phyloP scores from a whole-genome alignment of 2,888 invertebrate genomes.

The Biston betularia region DNA sequence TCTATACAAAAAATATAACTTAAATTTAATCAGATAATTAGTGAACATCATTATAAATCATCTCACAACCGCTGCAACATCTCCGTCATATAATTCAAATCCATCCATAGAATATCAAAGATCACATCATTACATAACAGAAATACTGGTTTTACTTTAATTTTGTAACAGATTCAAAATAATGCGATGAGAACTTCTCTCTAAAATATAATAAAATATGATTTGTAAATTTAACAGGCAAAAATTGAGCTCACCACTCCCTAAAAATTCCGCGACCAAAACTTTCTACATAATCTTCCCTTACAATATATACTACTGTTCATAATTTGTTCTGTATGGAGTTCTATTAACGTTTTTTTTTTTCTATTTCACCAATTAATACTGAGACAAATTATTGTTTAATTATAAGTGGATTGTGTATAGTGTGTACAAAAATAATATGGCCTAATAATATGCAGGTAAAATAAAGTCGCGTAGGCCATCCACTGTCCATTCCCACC shows the following conservation, averaged over 20 bases:
- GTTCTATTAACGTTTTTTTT: constrained; percentile 28
- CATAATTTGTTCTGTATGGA: constrained; percentile 20
- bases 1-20: constrained; percentile 86
- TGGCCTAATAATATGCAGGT: constrained; percentile 48
- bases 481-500: constrained; percentile 51
- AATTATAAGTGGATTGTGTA: constrained; percentile 55
- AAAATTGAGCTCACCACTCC: constrained; percentile 59
- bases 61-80: constrained; percentile 86
- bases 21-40: constrained; percentile 84
- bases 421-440: constrained; percentile 63
- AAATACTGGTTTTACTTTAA: constrained; percentile 57
- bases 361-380: constrained; percentile 54
- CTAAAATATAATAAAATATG: constrained; percentile 35
- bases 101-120: constrained; percentile 69
- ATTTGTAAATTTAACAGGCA: constrained; percentile 42
- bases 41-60: constrained; percentile 84
- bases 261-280: constrained; percentile 45
- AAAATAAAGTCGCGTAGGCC: constrained; percentile 59
- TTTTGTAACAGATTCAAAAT: constrained; percentile 54
- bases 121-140: constrained; percentile 66
- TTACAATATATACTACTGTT: constrained; percentile 44
- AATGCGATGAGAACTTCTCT: constrained; percentile 48
- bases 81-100: constrained; percentile 73
- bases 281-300: constrained; percentile 42
- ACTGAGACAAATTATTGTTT: constrained; percentile 61